Evolutionary conservation across 1,140 invertebrate species (phyloP).

Genomic region (Triops longicaudatus): DNA sequence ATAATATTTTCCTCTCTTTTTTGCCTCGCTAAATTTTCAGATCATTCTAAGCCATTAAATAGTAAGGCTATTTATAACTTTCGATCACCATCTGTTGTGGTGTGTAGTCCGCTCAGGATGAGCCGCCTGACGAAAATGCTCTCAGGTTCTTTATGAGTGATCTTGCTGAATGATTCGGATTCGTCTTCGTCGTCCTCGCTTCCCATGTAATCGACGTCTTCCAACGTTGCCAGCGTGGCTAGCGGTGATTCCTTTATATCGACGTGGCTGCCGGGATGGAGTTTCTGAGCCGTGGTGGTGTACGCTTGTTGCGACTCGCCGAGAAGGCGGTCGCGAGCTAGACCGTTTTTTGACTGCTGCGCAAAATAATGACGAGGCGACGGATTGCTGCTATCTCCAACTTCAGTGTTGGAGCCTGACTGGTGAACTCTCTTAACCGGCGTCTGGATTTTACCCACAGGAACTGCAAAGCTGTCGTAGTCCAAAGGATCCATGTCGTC

Average conservation of each 20-base stretch:
- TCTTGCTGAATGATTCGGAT: neutral
- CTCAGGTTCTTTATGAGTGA: neutral
- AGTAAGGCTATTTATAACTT: neutral
- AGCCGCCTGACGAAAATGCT: neutral
- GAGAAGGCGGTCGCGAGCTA: neutral
- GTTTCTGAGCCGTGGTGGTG: neutral
- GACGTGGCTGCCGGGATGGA: neutral
- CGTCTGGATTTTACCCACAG: neutral
- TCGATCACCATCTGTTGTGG: neutral
- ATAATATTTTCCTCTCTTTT: neutral
- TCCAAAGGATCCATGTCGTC: neutral
- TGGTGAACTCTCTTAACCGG: neutral
- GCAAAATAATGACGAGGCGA: neutral
- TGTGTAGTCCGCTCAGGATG: neutral
- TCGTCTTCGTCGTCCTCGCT: slow-evolving; percentile 18
- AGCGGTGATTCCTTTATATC: slow-evolving; percentile 18
- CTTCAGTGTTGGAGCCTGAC: neutral
- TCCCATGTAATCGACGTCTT: slow-evolving; percentile 24
- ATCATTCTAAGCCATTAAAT: neutral
- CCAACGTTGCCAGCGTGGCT: slow-evolving; percentile 24
- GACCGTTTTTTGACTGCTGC: neutral
- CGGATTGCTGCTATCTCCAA: neutral
- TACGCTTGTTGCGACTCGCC: neutral
- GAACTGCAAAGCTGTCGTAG: neutral
- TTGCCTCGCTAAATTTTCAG: neutral